Conservation (phyloP, 2,797 vertebrate species). For the Gallinago nigripennis region DNA sequence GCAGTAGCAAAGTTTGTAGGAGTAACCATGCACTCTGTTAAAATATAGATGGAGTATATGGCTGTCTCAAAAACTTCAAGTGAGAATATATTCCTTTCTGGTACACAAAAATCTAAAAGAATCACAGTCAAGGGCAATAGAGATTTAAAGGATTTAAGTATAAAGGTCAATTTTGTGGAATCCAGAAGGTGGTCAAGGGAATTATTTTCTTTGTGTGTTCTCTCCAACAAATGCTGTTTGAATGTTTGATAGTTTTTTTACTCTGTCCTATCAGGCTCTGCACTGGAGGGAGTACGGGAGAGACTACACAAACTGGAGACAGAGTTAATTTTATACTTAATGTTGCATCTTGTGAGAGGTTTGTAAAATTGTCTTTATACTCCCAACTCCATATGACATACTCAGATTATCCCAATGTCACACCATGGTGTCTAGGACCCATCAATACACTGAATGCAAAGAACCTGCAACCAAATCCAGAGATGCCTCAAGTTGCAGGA, state of each 20-base stretch:
- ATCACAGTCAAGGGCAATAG: neutral
- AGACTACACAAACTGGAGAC: neutral
- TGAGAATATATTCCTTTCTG: neutral
- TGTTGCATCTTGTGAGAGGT: neutral
- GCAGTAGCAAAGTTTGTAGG: neutral
- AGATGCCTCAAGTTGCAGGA: neutral
- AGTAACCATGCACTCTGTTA: neutral
- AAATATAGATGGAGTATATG: neutral
- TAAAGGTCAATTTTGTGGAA: neutral
- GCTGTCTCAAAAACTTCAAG: neutral
- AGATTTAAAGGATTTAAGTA: neutral
- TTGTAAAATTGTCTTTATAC: neutral
- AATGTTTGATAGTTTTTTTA: neutral
- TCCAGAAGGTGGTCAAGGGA: neutral
- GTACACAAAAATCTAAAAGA: neutral
- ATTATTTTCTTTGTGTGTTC: neutral
- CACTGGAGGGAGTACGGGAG: neutral
- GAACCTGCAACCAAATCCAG: neutral
- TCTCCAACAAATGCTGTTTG: neutral
- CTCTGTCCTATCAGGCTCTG: neutral
- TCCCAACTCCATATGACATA: neutral
- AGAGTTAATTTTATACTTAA: neutral
- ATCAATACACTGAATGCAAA: neutral
- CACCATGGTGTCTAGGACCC: neutral
- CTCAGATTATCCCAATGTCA: neutral